Conservation (phyloP, 2,888 invertebrate species). For the Hyles lineata region DNA sequence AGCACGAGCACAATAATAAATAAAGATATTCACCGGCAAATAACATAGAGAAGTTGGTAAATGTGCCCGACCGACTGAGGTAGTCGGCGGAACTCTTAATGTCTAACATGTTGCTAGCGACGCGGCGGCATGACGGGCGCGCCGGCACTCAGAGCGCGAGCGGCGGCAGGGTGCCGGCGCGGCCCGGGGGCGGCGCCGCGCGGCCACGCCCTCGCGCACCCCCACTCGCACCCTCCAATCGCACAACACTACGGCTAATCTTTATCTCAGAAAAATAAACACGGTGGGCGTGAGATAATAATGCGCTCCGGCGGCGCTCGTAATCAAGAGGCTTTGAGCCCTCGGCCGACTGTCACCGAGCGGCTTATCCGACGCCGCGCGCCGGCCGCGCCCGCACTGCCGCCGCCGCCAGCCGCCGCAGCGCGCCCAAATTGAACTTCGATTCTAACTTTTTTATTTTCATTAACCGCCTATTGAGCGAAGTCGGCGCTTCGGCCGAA, state of each 20-base stretch:
- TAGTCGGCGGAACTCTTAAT: slow-evolving; percentile 96
- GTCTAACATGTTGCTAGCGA: slow-evolving; percentile 90
- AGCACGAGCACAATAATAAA: slow-evolving; percentile 52
- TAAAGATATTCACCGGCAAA: slow-evolving; percentile 91
- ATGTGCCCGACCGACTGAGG: slow-evolving; percentile 94
- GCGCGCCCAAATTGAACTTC: slow-evolving; percentile 74
- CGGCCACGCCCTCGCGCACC: slow-evolving; percentile 37
- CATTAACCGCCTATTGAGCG: slow-evolving; percentile 60
- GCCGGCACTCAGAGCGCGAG: slow-evolving; percentile 42
- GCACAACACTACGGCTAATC: slow-evolving; percentile 80
- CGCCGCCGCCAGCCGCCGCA: slow-evolving; percentile 25
- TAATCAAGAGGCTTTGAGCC: slow-evolving; percentile 81
- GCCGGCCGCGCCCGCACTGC: neutral
- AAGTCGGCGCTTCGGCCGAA: slow-evolving; percentile 45
- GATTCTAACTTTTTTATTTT: slow-evolving; percentile 55
- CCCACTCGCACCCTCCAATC: slow-evolving; percentile 72
- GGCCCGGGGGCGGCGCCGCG: slow-evolving; percentile 42
- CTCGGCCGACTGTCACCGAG: slow-evolving; percentile 69
- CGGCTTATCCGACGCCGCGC: slow-evolving; percentile 73
- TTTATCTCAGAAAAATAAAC: slow-evolving; percentile 85
- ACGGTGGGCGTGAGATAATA: slow-evolving; percentile 82
- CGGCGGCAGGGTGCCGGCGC: slow-evolving; percentile 39
- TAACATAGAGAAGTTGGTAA: slow-evolving; percentile 97
- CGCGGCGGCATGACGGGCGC: slow-evolving; percentile 60
- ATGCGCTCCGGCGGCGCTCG: slow-evolving; percentile 70